These are phyloP conservation scores for Erinaceus europaeus DNA, from an alignment of 2,113 vertebrate genomes.

Conservation along the genomic window DNA sequence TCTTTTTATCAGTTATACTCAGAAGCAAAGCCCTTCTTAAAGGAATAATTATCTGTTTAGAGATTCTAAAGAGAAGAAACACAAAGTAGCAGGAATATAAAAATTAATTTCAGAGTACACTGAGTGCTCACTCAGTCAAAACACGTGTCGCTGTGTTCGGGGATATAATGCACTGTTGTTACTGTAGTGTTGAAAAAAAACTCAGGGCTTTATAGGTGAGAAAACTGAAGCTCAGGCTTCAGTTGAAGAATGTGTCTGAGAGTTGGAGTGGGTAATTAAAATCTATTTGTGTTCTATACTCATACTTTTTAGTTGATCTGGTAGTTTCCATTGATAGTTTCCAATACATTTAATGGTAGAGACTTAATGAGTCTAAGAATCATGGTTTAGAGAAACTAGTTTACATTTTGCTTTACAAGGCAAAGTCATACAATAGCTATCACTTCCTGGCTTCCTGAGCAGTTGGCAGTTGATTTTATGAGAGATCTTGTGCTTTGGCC, in stretches of 20 bases:
- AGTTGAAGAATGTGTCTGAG: conserved; percentile 12
- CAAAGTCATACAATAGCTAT: neutral
- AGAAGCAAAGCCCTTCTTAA: conserved; percentile 29
- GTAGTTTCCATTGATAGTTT: conserved; percentile 9
- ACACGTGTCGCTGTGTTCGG: conserved; percentile 13
- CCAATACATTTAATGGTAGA: neutral
- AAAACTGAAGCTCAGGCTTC: conserved; percentile 40
- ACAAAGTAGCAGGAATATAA: conserved; percentile 12
- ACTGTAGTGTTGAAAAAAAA: too few relatives aligned
- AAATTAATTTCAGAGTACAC: conserved; percentile 37
- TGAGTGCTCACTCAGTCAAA: conserved; percentile 8
- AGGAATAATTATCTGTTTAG: conserved; percentile 41
- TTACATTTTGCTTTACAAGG: conserved; percentile 34
- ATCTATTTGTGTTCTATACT: conserved; percentile 10
- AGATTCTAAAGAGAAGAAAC: conserved; percentile 53
- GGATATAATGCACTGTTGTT: neutral
- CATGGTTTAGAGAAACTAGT: neutral
- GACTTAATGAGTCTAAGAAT: neutral
- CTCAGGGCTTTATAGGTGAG: conserved; percentile 13
- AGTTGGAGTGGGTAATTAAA: conserved; percentile 8
- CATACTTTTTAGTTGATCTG: neutral
- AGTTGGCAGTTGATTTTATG: neutral
- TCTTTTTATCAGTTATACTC: conserved; percentile 35
- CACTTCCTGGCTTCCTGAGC: conserved; percentile 29
- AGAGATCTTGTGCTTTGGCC: neutral